phyloP scores from a whole-genome alignment of 2,113 vertebrate genomes.

The Azemiops feae region DNA sequence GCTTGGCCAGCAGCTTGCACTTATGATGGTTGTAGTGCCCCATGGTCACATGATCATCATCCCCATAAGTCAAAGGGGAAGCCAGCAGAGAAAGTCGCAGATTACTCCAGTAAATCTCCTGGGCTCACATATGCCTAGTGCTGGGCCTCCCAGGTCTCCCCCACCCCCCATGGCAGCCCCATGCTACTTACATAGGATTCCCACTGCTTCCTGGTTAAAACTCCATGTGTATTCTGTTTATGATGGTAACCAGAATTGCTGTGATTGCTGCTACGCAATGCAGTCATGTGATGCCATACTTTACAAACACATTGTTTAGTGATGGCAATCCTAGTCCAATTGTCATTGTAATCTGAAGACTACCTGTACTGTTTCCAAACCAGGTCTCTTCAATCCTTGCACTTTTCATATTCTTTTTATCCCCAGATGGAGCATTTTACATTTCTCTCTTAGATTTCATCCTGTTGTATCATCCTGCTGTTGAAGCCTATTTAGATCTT shows the following conservation, averaged over 20 bases:
- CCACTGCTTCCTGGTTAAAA: neutral
- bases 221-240: neutral
- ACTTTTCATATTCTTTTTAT: neutral
- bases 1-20: neutral
- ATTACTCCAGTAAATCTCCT: neutral
- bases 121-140: neutral
- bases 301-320: neutral
- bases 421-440: neutral
- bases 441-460: neutral
- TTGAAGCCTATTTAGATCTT: neutral
- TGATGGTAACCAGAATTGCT: neutral
- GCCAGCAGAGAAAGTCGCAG: neutral
- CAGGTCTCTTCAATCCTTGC: neutral
- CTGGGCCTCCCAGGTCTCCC: neutral
- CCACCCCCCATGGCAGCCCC: neutral
- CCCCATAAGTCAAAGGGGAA: neutral
- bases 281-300: neutral
- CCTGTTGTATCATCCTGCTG: neutral
- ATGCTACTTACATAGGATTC: neutral
- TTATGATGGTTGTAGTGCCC: neutral
- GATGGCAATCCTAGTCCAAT: neutral
- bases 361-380: neutral
- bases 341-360: neutral
- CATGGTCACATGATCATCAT: neutral
- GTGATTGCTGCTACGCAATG: neutral